A percentile compares a stretch with the other conserved stretches of the same genome.
Conservation (phyloP, 2,797 vertebrate species). For the Molossus alvarezi region DNA sequence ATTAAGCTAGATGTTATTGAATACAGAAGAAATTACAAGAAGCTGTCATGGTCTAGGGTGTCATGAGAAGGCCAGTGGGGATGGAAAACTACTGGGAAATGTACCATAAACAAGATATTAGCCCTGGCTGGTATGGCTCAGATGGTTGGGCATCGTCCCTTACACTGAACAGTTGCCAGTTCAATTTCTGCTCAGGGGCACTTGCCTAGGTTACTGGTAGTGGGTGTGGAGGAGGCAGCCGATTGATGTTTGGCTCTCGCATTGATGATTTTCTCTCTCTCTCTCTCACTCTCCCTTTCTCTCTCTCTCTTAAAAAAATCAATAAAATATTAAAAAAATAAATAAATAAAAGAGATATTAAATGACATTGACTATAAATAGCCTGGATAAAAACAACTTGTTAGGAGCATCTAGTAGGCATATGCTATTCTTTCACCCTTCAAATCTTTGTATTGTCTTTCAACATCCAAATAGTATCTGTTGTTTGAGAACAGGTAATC, state of each 20-base stretch:
- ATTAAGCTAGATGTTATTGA: not conserved
- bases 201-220: no score
- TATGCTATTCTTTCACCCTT: not conserved
- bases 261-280: no score
- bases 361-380: not conserved
- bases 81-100: not conserved
- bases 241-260: no score
- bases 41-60: not conserved
- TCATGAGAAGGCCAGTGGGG: not conserved
- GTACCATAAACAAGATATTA: no score
- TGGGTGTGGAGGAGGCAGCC: no score
- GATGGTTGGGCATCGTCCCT: no score
- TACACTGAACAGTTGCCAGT: no score
- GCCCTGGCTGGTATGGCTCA: no score
- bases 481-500: not conserved
- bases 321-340: no score
- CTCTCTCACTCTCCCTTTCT: no score
- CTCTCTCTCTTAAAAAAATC: no score
- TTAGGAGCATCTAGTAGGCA: not conserved
- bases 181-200: no score
- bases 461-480: not conserved
- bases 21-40: not conserved
- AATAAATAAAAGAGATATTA: not conserved
- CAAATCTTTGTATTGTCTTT: not conserved
- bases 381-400: not conserved